Percentiles rank a stretch among this genome's conserved stretches.
These are phyloP conservation scores for Cephus pulcher DNA, from an alignment of 2,888 invertebrate genomes.

Conservation along the genomic window DNA sequence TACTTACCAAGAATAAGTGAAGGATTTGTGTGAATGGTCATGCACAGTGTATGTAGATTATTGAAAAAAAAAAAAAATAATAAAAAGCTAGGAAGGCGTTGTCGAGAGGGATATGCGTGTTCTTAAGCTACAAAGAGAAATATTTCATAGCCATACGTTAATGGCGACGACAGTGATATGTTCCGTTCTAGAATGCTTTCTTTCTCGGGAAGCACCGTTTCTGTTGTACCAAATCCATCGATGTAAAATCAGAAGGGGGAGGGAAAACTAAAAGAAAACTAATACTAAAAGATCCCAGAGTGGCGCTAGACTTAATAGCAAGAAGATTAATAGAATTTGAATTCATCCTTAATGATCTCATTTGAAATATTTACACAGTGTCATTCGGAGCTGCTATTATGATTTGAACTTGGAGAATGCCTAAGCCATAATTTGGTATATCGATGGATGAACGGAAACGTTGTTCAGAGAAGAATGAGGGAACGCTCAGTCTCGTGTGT, in stretches of 20 bases:
- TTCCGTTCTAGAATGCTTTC: not conserved
- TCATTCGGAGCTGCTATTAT: not conserved
- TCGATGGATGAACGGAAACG: not conserved
- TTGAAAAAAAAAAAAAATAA: not conserved
- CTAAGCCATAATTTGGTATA: not conserved
- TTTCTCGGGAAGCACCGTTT: not conserved
- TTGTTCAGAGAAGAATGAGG: not conserved
- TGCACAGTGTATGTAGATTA: not conserved
- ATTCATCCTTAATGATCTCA: not conserved
- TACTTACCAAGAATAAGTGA: not conserved
- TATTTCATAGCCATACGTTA: not conserved
- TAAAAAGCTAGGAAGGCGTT: not conserved
- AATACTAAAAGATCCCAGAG: not conserved
- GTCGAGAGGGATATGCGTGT: not conserved
- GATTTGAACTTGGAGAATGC: not conserved
- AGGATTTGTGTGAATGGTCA: not conserved
- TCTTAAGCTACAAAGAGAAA: not conserved
- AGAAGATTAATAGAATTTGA: not conserved
- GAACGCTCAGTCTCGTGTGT: constrained; percentile 1
- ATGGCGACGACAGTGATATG: not conserved
- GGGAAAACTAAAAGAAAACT: not conserved
- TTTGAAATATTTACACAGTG: not conserved
- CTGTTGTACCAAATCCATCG: not conserved
- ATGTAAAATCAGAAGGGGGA: not conserved
- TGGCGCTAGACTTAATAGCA: not conserved